Percentiles rank a stretch among this genome's conserved stretches.
These are phyloP conservation scores for Scaptomyza graminum DNA, from an alignment of 1,140 invertebrate genomes.

Conservation along the genomic window DNA sequence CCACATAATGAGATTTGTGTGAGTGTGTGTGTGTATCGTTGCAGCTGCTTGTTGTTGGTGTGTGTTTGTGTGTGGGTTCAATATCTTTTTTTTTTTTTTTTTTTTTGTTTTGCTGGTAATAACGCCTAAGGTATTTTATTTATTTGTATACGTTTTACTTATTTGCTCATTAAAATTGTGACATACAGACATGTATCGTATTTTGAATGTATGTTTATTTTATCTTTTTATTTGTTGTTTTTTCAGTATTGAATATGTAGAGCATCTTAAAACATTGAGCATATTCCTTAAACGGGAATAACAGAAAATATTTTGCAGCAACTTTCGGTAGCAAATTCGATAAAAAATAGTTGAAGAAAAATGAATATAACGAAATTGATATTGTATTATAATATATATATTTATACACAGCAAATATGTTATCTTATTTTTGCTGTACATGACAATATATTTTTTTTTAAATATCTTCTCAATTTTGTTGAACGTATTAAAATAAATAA, in stretches of 20 bases:
- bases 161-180: constrained; percentile 15
- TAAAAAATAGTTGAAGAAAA: background rate
- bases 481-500: background rate
- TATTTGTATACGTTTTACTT: constrained; percentile 2
- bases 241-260: background rate
- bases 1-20: constrained; percentile 61
- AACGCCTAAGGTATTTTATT: background rate
- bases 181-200: constrained; percentile 18
- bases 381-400: no score
- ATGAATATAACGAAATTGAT: no score
- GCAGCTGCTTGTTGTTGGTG: background rate
- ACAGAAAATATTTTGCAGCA: no score
- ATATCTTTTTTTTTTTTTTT: constrained; percentile 1
- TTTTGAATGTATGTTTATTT: constrained; percentile 34
- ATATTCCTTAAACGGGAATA: background rate
- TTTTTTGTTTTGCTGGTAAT: constrained; percentile 8
- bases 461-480: background rate
- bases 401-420: no score
- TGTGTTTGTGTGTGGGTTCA: constrained; percentile 22
- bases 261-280: constrained; percentile 5
- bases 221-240: background rate
- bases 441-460: no score
- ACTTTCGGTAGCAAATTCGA: no score
- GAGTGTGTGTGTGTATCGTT: constrained; percentile 35
- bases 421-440: no score